Evolutionary conservation across 2,888 invertebrate genomes (phyloP), one percentile per base, ranked within the genome.

Genomic region (Punctoribates punctum): DNA sequence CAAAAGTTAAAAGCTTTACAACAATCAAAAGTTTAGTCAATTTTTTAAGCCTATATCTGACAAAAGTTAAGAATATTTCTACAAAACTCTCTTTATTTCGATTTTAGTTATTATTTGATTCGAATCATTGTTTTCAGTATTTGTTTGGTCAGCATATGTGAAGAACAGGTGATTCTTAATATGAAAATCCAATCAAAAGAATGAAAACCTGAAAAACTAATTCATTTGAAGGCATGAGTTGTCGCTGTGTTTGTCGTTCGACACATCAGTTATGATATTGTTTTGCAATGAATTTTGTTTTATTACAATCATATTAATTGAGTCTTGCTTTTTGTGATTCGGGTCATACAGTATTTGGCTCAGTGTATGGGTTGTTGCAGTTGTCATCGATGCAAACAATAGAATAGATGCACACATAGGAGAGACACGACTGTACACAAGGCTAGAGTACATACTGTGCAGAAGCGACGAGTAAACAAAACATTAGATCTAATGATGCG

Each of bases 401-500:
- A 29, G 9, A 62, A 62, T 62, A 62, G 23, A 62, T 27, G 62
- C 29, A 62, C 62, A 62, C 62, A 62, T 25, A 62, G 15, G 62
- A 23, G 25, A 20, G 25, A 25, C 27, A 62, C 15, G 15, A 62
- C 54, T 20, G 62, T 62, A 62, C 27, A 62, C 15, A 23, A 62
- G 29, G 8, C 3, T 25, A 62, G 62, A 20, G 25, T 17, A 62
- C 25, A 29, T 62, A 62, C 62, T 23, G 54, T 54, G 29, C 62
- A 62, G 25, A 62, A 29, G 62, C 27, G 25, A 29, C 62, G 62
- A 62, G 62, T 62, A 62, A 62, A 62, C 62, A 62, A 62, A 62
- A 62, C 62, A 62, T 42, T 62, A 62, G 25, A 62, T 62, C 27
- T 62, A 62, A 62, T 62, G 62, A 62, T 62, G 62, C 23, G 62